Evolutionary conservation across 2,797 vertebrate species (phyloP).

Genomic region (Yasuhikotakia modesta): DNA sequence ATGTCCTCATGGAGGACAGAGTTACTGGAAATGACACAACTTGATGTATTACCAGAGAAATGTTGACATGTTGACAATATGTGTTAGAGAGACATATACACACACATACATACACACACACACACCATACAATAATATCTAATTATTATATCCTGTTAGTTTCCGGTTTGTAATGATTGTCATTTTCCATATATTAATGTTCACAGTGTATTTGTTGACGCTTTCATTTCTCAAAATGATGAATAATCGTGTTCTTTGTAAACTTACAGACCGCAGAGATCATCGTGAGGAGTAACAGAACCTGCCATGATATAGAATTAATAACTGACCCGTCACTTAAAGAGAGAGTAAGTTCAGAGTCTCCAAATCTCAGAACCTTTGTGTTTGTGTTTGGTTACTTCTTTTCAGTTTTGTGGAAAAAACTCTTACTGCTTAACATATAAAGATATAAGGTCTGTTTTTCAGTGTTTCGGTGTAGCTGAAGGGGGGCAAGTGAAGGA

Average conservation of each 20-base stretch:
- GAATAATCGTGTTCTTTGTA: background rate
- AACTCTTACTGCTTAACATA: background rate
- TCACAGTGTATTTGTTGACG: background rate
- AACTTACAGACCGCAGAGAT: slow-evolving; percentile 81
- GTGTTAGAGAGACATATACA: no score
- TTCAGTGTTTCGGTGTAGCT: slow-evolving; percentile 86
- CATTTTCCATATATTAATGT: background rate
- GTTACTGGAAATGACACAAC: background rate
- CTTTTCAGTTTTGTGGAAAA: background rate
- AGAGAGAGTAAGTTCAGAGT: slow-evolving; percentile 80
- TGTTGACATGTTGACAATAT: no score
- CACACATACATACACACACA: no score
- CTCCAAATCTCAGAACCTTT: no score
- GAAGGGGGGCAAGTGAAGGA: slow-evolving; percentile 82
- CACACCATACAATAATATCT: no score
- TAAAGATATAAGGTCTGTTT: background rate
- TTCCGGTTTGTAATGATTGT: background rate
- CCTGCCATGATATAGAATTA: slow-evolving; percentile 76
- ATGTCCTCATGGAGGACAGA: background rate
- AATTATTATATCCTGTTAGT: background rate
- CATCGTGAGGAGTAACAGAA: slow-evolving; percentile 82
- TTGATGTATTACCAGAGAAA: background rate
- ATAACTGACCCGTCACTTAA: slow-evolving; percentile 81
- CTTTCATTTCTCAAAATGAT: background rate
- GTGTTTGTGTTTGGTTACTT: background rate